Conservation (phyloP, 2,888 invertebrate species). For the Alviniconcha strummeri region DNA sequence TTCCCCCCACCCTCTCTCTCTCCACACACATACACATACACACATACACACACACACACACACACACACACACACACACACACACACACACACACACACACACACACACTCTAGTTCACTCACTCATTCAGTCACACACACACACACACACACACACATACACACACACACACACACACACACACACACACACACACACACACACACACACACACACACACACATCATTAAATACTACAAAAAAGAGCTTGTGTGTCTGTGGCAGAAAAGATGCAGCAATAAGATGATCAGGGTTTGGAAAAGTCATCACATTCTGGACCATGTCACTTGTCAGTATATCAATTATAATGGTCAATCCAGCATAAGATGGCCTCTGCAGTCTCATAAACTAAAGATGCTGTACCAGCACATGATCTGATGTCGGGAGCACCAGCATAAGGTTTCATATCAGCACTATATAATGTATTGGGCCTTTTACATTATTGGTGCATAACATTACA, state of each 20-base stretch:
- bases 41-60: slow-evolving; percentile 21
- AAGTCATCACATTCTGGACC: not conserved
- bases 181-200: slow-evolving; percentile 9
- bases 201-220: not conserved
- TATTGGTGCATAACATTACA: too few species aligned
- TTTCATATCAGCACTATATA: too few species aligned
- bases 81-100: slow-evolving; percentile 24
- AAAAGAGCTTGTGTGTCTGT: not conserved
- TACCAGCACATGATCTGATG: too few species aligned
- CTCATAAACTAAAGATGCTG: too few species aligned
- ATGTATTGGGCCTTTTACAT: too few species aligned
- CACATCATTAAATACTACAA: not conserved
- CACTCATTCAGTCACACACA: not conserved
- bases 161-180: not conserved
- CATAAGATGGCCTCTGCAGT: too few species aligned
- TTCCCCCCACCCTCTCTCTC: not conserved
- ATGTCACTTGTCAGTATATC: not conserved
- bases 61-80: slow-evolving; percentile 24
- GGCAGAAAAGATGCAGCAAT: not conserved
- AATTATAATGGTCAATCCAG: too few species aligned
- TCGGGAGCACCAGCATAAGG: too few species aligned
- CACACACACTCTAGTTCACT: not conserved
- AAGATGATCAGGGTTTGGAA: not conserved
- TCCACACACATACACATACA: not conserved
- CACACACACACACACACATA: not conserved